Evolutionary conservation across 2,888 invertebrate species (phyloP).

Genomic region (Rotaria macrura): DNA sequence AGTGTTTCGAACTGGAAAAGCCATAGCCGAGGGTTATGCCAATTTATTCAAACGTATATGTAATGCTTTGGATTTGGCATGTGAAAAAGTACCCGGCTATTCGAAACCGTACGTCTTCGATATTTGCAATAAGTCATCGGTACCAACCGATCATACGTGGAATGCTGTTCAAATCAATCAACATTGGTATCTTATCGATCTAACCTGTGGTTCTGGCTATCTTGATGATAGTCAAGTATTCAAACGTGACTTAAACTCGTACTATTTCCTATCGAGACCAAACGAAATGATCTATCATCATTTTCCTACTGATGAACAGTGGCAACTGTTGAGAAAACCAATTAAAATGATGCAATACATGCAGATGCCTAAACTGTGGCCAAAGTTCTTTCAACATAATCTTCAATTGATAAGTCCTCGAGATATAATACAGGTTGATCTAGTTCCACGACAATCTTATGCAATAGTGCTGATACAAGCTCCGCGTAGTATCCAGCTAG

Average conservation of each 20-base stretch:
- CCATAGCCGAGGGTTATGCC: background rate
- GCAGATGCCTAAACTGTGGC: background rate
- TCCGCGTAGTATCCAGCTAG: background rate
- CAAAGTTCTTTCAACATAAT: background rate
- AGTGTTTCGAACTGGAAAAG: background rate
- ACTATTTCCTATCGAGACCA: background rate
- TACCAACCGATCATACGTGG: background rate
- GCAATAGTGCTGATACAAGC: background rate
- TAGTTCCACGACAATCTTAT: background rate
- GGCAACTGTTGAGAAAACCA: background rate
- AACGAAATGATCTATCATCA: slow-evolving; percentile 17
- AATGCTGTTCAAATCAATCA: background rate
- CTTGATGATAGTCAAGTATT: background rate
- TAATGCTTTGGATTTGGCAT: background rate
- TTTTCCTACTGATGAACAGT: background rate
- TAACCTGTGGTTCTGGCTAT: background rate
- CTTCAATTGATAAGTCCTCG: background rate
- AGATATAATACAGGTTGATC: background rate
- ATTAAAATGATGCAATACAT: background rate
- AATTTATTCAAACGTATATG: background rate
- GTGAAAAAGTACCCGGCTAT: background rate
- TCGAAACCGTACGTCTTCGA: background rate
- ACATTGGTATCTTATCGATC: background rate
- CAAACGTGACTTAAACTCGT: background rate
- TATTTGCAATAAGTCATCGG: background rate